Evolutionary conservation across 1,140 invertebrate genomes (phyloP), one percentile per base, ranked within the genome.

Genomic region (Frieseomelitta varia): DNA sequence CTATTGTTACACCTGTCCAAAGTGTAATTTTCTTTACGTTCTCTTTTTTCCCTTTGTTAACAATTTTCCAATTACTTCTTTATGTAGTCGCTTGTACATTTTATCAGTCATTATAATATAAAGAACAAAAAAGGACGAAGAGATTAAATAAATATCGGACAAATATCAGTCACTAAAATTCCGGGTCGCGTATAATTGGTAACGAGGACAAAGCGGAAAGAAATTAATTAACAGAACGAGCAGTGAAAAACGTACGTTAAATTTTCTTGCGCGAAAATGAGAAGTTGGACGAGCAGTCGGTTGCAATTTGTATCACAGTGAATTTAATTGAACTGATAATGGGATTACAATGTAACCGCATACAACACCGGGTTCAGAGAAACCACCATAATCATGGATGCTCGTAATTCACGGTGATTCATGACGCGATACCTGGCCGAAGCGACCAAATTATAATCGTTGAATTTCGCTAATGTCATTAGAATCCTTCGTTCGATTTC

Each of bases 291-390:
- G 14, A 24, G 34, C 6, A 27, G 30, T 17, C 6, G 55, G 53
- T 72, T 21, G 56, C 65, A 47, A 75, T 75, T 71, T 75, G 56
- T 73, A 65, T 76, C 34, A 27, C 24, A n/a, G 51, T 71, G 72
- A 84, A 80, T 84, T 74, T 55, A 84, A 56, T 88, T 53, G 77
- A 84, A 88, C 84, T 84, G 82, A 84, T 84, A 84, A 87, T 75
- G 78, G 61, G 58, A 87, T 87, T 79, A 84, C 67, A 30, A 61
- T 71, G 65, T 56, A 65, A 69, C 68, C 69, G 55, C 65, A 79
- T 80, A n/a, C 76, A n/a, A 27, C 56, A 58, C 30, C 30, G 51
- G 74, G 69, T 84, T 67, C 51, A 19, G 55, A 63, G 30, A 77
- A 58, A 24, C 47, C 12, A 58, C 53, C 39, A 56, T 87, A 87